phyloP scores from a whole-genome alignment of 2,113 vertebrate genomes.

The Todiramphus chloris region DNA sequence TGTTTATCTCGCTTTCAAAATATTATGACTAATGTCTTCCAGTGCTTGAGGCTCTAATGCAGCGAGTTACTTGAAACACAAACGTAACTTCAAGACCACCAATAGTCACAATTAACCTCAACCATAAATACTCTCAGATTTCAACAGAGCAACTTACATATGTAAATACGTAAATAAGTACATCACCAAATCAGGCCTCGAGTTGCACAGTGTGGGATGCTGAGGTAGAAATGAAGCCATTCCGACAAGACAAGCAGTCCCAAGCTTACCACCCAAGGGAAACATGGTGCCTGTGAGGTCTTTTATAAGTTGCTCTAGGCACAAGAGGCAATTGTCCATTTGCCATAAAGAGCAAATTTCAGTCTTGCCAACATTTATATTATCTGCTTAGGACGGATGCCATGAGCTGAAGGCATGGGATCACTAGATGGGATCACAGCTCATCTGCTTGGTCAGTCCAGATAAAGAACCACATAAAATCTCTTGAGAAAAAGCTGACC shows the following conservation, averaged over 20 bases:
- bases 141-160: not conserved
- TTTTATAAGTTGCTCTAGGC: not conserved
- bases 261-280: not conserved
- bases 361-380: not conserved
- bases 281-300: constrained; percentile 11
- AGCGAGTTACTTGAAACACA: not conserved
- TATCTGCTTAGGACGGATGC: not conserved
- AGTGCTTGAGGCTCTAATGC: not conserved
- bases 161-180: not conserved
- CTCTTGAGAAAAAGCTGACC: not conserved
- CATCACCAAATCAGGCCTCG: not conserved
- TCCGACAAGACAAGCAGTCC: not conserved
- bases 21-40: constrained; percentile 50
- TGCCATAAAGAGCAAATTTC: not conserved
- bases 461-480: not conserved
- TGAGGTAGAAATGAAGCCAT: not conserved
- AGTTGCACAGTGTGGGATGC: not conserved
- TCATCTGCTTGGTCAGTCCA: not conserved
- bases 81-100: not conserved
- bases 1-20: constrained; percentile 58
- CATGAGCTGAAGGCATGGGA: not conserved
- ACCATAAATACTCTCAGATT: constrained; percentile 8
- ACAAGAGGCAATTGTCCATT: not conserved
- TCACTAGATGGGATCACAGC: not conserved
- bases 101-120: not conserved